These are phyloP conservation scores for Mastacembelus armatus DNA, from an alignment of 2,797 vertebrate species.

Conservation along the genomic window DNA sequence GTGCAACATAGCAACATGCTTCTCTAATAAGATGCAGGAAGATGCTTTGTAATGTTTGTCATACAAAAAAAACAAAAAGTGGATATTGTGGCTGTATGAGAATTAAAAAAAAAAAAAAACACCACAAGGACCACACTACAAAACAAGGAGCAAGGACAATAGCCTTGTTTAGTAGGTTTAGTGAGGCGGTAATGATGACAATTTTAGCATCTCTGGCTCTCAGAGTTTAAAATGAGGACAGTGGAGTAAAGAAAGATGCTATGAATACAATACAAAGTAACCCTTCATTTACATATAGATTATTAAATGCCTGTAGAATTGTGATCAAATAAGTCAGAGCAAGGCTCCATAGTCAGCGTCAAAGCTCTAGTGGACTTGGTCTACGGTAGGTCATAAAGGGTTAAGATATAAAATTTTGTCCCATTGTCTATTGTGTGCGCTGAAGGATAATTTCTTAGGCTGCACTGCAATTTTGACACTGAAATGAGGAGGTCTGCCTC, in stretches of 20 bases:
- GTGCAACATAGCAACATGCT: slow-evolving; percentile 18
- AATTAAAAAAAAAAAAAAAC: too few relatives aligned
- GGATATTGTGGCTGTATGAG: slow-evolving; percentile 8
- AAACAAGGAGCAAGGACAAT: neutral
- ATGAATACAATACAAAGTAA: too few relatives aligned
- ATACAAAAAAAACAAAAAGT: slow-evolving; percentile 14
- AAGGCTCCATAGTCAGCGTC: too few relatives aligned
- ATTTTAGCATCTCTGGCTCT: neutral
- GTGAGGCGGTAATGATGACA: neutral
- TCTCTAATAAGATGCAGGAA: slow-evolving; percentile 24
- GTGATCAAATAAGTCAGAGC: too few relatives aligned
- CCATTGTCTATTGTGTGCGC: neutral
- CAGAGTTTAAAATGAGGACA: neutral
- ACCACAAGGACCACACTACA: slow-evolving; percentile 3
- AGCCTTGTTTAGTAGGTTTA: neutral
- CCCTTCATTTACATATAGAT: too few relatives aligned
- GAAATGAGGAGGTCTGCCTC: neutral
- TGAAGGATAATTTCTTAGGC: neutral
- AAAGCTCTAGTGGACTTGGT: too few relatives aligned
- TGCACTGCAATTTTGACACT: neutral
- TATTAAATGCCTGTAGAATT: too few relatives aligned
- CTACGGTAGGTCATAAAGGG: too few relatives aligned
- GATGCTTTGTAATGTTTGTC: slow-evolving; percentile 29
- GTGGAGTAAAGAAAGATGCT: neutral
- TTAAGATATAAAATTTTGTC: too few relatives aligned